Evolutionary conservation across 2,797 vertebrate genomes (phyloP), one percentile per base, ranked within the genome.

Genomic region (Poecile montanus): DNA sequence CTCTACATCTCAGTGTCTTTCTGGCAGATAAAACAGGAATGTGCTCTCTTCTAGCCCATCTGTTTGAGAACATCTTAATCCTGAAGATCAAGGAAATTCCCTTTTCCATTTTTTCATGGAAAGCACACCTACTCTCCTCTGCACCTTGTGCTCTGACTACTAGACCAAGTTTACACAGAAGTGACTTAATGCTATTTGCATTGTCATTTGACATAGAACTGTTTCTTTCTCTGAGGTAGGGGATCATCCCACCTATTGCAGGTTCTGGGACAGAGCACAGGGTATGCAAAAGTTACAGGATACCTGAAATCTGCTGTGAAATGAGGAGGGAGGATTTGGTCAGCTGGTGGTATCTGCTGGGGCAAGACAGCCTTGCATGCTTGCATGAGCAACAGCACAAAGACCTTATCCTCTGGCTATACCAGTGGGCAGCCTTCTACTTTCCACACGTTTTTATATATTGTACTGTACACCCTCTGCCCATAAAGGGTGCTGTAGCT

Each of bases 381-480:
- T 47, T 51, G n/a, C 2, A 2, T 8, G 19, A 62, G 40, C 57
- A 61, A 1, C 30, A 4, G 6, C 48, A 29, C 45, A 12, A 38
- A 51, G n/a, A 15, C 19, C 1, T 3, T 21, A 26, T 53, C n/a
- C 32, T 62, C 36, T 68, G 76, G 15, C 63, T 16, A 0, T 32
- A 2, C 5, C 0, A 2, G 21, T 25, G 54, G 54, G 23, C 38
- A 63, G 10, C 29, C 56, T 67, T 70, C 21, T 76, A 2, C 30
- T 75, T 79, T 27, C 57, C 8, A 0, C 10, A 1, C 5, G 20
- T 23, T 70, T 73, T 47, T 26, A 14, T 42, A 5, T 0, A 1
- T 42, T 57, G 23, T 44, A 12, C n/a, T 32, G 3, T 27, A 11
- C 19, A 13, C 16, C 7, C 16, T 27, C 21, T 2, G 1, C 25